Base-by-base conservation (phyloP, 2,888 invertebrate genomes). In the Abrostola triplasia region DNA sequence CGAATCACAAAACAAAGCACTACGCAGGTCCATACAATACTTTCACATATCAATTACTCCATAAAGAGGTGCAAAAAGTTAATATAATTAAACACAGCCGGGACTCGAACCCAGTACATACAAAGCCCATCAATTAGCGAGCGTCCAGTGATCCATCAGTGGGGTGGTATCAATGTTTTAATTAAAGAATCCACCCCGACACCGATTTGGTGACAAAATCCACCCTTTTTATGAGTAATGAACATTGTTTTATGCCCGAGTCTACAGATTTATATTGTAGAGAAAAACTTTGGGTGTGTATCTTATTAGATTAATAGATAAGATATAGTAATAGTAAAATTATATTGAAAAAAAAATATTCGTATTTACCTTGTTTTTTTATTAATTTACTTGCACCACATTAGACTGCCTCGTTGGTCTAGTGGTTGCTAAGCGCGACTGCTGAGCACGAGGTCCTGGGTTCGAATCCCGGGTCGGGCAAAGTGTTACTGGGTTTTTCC, bases 91-190 rank as follows among this genome's bases (percentile, higher is more conserved):
- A 82, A 82, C 66, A 59, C 52, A 61, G 37, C 13, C 49, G 41
- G 55, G 51, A 68, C 52, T 76, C 76, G 62, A 73, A 76, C 71
- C 58, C n/a, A 38, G 59, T 35, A 72, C 71, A 67, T 47, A 81
- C 74, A 79, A 75, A 81, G 72, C 78, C 81, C 85, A 86, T 89
- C 86, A 87, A 88, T 88, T 88, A 87, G 79, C 68, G 73, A 66
- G 57, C 60, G 69, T 67, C 74, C 73, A 72, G 64, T 81, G 84
- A 90, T 90, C 87, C 87, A 88, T 90, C 88, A 90, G 70, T 36
- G 75, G 74, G 79, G 68, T 79, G 84, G 83, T 76, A 54, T 71
- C 80, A 70, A 58, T 79, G 80, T 83, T 85, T 87, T 90, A 90
- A 90, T 90, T 89, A 89, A 86, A 84, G 84, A 81, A 77, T 80